phyloP scores from a whole-genome alignment of 2,797 vertebrate genomes.

The Cirrhinus molitorella region DNA sequence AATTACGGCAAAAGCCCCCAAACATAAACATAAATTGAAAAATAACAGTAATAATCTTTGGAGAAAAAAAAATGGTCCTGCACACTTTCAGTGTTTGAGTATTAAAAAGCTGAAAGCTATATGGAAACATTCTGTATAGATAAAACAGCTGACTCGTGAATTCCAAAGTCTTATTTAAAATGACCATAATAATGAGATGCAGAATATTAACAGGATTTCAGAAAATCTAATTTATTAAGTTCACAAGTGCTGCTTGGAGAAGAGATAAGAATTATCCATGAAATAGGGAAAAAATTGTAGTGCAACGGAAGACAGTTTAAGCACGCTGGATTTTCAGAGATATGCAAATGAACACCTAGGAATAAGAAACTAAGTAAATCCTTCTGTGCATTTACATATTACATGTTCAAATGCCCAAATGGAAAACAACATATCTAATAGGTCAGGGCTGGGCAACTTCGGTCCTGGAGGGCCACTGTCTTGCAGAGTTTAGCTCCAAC shows the following conservation, averaged over 20 bases:
- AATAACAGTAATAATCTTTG: neutral
- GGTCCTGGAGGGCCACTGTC: too few species aligned
- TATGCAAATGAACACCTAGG: slow-evolving; percentile 70
- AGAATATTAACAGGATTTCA: slow-evolving; percentile 33
- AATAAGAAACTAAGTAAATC: slow-evolving; percentile 71
- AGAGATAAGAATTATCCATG: slow-evolving; percentile 22
- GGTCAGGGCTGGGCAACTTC: neutral
- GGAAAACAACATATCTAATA: slow-evolving; percentile 40
- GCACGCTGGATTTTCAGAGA: slow-evolving; percentile 62
- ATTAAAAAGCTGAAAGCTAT: neutral
- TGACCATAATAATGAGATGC: slow-evolving; percentile 20
- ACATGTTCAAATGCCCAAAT: slow-evolving; percentile 57
- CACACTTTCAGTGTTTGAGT: neutral
- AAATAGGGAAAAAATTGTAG: slow-evolving; percentile 28
- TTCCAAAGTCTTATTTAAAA: neutral
- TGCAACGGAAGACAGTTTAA: neutral
- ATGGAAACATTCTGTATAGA: neutral
- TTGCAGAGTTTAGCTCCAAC: too few species aligned
- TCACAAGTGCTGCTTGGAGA: slow-evolving; percentile 24
- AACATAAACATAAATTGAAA: neutral
- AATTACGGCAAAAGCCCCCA: neutral
- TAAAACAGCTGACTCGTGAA: neutral
- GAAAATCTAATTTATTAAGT: slow-evolving; percentile 27
- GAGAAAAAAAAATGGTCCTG: neutral
- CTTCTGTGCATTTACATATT: slow-evolving; percentile 55